Conservation (phyloP, 2,888 invertebrate species). For the Eutolmus rufibarbis region DNA sequence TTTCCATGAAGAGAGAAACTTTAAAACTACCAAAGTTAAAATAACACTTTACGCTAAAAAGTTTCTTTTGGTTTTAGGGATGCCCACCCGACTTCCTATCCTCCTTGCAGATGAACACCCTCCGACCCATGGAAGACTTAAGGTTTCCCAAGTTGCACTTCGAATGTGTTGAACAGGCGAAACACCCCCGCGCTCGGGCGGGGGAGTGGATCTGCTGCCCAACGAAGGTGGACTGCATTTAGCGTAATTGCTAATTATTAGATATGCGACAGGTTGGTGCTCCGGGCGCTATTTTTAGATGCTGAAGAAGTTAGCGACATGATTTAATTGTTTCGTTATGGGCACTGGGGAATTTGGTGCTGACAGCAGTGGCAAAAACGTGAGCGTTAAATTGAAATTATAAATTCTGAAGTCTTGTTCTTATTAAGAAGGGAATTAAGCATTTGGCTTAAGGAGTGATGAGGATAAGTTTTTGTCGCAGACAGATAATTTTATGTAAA, state of each 20-base stretch:
- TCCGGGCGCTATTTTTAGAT: neutral
- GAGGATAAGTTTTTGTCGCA: no score
- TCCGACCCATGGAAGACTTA: neutral
- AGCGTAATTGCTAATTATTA: constrained; percentile 17
- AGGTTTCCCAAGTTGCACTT: neutral
- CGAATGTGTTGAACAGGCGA: neutral
- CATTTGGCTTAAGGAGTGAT: no score
- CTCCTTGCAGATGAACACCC: neutral
- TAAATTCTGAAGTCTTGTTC: neutral
- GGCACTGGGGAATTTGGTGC: neutral
- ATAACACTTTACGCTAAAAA: constrained; percentile 11
- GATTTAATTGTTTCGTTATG: neutral
- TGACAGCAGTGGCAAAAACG: neutral
- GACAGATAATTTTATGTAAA: no score
- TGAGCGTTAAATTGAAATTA: neutral
- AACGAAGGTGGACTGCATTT: neutral
- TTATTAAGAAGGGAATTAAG: neutral
- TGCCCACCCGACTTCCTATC: neutral
- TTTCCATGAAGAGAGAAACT: neutral
- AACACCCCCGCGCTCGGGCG: neutral
- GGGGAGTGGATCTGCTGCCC: neutral
- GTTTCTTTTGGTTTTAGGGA: neutral
- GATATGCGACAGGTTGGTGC: neutral
- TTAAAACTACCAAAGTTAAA: constrained; percentile 28
- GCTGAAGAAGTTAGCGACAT: neutral